A percentile compares a stretch with the other conserved stretches of the same genome.
phyloP scores from a whole-genome alignment of 2,888 invertebrate species.

The Desoria tigrina region DNA sequence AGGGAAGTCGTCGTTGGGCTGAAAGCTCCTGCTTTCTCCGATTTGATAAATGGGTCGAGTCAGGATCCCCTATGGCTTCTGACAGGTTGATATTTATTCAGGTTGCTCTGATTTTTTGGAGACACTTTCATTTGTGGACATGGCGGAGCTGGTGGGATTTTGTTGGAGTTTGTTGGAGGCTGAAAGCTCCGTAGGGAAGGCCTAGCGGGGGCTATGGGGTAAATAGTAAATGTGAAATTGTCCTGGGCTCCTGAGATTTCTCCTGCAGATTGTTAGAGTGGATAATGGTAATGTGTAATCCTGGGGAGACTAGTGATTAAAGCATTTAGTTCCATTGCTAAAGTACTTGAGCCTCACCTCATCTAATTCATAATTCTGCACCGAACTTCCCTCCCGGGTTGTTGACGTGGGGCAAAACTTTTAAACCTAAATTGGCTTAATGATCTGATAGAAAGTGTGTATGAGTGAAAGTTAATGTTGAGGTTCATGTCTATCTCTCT shows the following conservation, averaged over 20 bases:
- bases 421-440: constrained; percentile 33
- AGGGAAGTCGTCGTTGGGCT: no score
- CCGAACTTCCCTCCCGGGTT: not conserved
- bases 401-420: constrained; percentile 4
- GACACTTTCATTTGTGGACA: no score
- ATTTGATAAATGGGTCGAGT: constrained; percentile 13
- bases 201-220: no score
- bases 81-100: constrained; percentile 15
- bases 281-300: constrained; percentile 3
- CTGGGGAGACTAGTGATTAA: constrained; percentile 3
- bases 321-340: constrained; percentile 1
- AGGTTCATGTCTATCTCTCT: constrained; percentile 9
- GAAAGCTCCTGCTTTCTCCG: not conserved
- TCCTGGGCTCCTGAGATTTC: not conserved
- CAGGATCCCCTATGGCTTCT: not conserved
- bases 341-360: constrained; percentile 5
- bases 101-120: not conserved
- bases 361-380: not conserved
- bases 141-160: no score
- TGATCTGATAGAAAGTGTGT: constrained; percentile 36
- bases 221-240: no score
- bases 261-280: constrained; percentile 1
- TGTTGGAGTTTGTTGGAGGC: no score
- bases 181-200: no score
- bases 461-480: constrained; percentile 24